Base-by-base conservation (phyloP, 1,140 invertebrate species). In the Tachypleus tridentatus region DNA sequence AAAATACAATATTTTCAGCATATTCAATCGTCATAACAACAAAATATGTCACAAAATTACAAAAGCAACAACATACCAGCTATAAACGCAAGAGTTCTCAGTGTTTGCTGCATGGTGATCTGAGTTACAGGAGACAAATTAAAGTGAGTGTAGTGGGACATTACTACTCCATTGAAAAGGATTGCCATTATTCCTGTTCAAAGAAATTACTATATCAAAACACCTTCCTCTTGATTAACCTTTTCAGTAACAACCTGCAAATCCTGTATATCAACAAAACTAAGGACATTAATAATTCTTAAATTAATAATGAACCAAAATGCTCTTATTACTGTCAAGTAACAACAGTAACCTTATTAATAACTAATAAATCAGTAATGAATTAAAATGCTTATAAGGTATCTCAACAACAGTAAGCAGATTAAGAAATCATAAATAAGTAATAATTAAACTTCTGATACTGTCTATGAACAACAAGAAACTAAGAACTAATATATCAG, bases 81-180 rank as follows among this genome's bases (percentile, higher is more conserved):
- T 72, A 98, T 95, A 74, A 99, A 98, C 5, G 97, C 89, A 49
- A 99, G 79, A 1, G 96, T 98, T 75, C 97, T 83, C 84, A 99
- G 95, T 3, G 95, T 98, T 78, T 98, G 95, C 76, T 98, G 95
- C 87, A 99, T 97, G 3, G 96, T 98, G 6, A 99, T 97, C 80
- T 99, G 96, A 9, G 96, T 97, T 4, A 99, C 89, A 29, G 96
- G 97, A 3, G 96, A 98, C 10, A 99, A 78, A 78, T 99, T 99
- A 72, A 93, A 95, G 82, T 99, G 97, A 11, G 96, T 98, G 73
- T 99, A 99, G 77, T 99, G 97, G 1, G 95, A 98, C 97, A 99
- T 99, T 0, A 97, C 94, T 74, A 99, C 94, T 3, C 96, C 97
- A 81, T 94, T 97, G 75, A 98, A 98, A 66, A 99, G 79, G 72